Evolutionary conservation across 2,113 vertebrate genomes (phyloP).

Genomic region (Tachuris rubrigastra): DNA sequence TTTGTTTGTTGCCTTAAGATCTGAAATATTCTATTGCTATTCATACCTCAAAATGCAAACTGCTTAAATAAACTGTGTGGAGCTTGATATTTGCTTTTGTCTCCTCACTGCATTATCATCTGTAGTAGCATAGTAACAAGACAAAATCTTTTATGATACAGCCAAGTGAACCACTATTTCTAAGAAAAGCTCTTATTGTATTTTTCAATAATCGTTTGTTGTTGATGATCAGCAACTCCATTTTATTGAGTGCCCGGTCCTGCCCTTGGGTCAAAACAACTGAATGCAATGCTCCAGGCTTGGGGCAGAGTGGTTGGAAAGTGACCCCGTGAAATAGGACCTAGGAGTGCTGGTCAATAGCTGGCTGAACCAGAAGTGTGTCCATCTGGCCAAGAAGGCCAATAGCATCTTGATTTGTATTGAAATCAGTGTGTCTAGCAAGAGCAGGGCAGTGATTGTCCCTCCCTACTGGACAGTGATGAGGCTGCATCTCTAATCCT

Average conservation of each 20-base stretch:
- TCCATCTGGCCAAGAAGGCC: not conserved
- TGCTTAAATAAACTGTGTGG: not conserved
- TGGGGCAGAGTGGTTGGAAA: not conserved
- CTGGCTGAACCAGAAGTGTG: not conserved
- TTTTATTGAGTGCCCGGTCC: not conserved
- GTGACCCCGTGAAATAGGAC: not conserved
- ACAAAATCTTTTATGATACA: not conserved
- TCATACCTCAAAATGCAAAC: not conserved
- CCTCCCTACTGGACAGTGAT: not conserved
- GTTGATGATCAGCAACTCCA: not conserved
- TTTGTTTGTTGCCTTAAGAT: not conserved
- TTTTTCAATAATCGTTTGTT: not conserved
- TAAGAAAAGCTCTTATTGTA: not conserved
- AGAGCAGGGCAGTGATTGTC: not conserved
- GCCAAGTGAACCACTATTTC: not conserved
- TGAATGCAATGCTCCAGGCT: not conserved
- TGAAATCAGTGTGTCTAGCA: too few species aligned
- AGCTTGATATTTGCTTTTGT: not conserved
- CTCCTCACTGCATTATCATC: not conserved
- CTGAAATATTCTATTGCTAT: not conserved
- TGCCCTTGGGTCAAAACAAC: not conserved
- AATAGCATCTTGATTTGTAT: not conserved
- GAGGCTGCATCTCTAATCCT: too few species aligned
- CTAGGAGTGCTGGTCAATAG: not conserved
- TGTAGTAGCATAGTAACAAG: not conserved